Conservation (phyloP, 2,113 vertebrate species). For the Columba janthina region DNA sequence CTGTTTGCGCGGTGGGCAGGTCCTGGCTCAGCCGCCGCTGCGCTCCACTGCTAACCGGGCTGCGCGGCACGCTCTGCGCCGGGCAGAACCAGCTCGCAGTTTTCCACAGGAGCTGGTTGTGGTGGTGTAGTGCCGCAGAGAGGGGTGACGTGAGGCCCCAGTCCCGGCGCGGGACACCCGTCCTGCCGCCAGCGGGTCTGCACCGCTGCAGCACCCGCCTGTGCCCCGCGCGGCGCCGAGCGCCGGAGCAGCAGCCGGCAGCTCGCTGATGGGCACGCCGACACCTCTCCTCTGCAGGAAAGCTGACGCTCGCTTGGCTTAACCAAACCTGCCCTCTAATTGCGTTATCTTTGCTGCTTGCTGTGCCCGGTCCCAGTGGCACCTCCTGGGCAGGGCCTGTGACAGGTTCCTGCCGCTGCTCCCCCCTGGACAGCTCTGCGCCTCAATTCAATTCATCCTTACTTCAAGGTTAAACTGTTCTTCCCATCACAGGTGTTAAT, state of each 20-base stretch:
- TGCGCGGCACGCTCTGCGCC: background rate
- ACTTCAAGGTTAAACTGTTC: background rate
- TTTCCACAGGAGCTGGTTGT: background rate
- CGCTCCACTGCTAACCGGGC: background rate
- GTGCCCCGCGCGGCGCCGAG: rapidly evolving
- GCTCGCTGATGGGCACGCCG: rapidly evolving
- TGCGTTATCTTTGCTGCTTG: background rate
- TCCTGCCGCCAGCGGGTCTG: background rate
- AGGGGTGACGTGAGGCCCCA: rapidly evolving
- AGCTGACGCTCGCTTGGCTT: background rate
- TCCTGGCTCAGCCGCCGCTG: background rate
- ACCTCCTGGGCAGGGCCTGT: background rate
- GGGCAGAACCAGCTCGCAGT: background rate
- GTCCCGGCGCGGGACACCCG: background rate
- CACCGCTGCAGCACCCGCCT: background rate
- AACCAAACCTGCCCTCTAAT: background rate
- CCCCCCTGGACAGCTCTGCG: background rate
- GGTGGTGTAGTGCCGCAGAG: rapidly evolving
- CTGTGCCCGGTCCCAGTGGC: background rate
- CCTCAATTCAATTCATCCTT: background rate
- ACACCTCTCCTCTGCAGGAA: background rate
- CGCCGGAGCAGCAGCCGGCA: background rate
- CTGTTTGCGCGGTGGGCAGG: rapidly evolving
- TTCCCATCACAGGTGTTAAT: background rate
- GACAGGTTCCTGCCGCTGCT: background rate